phyloP scores from a whole-genome alignment of 2,888 invertebrate genomes.

The Ligdia adustata region DNA sequence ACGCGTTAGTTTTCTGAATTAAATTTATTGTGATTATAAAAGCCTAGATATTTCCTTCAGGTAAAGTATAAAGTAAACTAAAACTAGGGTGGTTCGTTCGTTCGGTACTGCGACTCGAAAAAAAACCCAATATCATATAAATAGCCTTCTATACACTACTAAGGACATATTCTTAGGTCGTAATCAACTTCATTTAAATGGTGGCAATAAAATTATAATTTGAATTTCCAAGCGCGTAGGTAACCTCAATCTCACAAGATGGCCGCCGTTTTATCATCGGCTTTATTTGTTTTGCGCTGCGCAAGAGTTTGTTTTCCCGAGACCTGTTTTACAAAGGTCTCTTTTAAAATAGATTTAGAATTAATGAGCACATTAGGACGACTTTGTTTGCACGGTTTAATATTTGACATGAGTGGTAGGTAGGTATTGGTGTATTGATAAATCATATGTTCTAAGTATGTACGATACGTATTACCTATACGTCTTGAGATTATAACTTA shows the following conservation, averaged over 20 bases:
- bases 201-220: slow-evolving; percentile 68
- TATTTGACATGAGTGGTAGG: slow-evolving; percentile 32
- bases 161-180: slow-evolving; percentile 20
- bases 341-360: slow-evolving; percentile 58
- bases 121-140: slow-evolving; percentile 10
- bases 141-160: slow-evolving; percentile 3
- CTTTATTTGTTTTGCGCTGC: slow-evolving; percentile 75
- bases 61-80: too few species aligned
- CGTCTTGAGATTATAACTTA: too few species aligned
- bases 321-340: slow-evolving; percentile 75
- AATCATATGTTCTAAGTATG: too few species aligned
- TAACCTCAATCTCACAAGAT: slow-evolving; percentile 80
- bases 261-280: slow-evolving; percentile 74
- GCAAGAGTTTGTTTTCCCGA: slow-evolving; percentile 78
- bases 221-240: slow-evolving; percentile 64
- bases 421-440: too few species aligned
- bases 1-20: too few species aligned
- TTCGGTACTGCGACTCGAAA: background rate
- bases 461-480: too few species aligned
- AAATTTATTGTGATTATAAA: too few species aligned
- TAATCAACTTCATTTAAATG: slow-evolving; percentile 39
- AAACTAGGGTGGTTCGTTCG: too few species aligned
- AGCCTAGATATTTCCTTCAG: too few species aligned
- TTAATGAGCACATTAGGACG: slow-evolving; percentile 66
- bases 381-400: slow-evolving; percentile 44